Evolutionary conservation across 2,888 invertebrate species (phyloP), one percentile per base, ranked within the genome.

Genomic region (Melanostoma scalare): DNA sequence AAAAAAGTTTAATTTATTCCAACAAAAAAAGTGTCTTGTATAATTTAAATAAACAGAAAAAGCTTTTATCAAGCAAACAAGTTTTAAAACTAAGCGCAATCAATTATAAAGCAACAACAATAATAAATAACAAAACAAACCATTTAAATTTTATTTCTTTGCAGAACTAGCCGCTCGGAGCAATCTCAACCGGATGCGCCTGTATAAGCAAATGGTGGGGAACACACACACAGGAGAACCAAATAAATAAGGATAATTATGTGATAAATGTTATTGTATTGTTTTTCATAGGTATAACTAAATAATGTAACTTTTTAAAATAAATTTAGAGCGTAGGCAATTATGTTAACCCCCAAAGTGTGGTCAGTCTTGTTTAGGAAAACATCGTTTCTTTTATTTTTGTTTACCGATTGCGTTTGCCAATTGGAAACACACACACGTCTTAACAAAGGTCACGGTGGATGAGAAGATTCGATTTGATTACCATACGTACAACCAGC

Each of bases 191-290:
- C 84, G n/a, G 78, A 75, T 42, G 60, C 50, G 30, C 67, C 74
- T 65, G 55, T 71, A 48, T 84, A 74, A 74, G 69, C 52, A 48
- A 30, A 50, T 38, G 74, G 31, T 20, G 60, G 67, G 65, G 71
- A 36, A 63, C 46, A 63, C 61, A 63, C 48, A 71, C 69, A 55
- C 53, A 68, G 71, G 55, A 61, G 52, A 60, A 78, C 78, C 84
- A 84, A 84, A 84, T 78, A 73, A 44, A 63, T 74, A 52, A 79
- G 74, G 53, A 73, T 67, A 42, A 61, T 50, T 58, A 63, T 84
- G 78, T 78, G 82, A 84, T 78, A 84, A 48, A 55, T 78, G 72
- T 81, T 71, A 76, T 73, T 56, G 42, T 69, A 42, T 40, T 71
- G 52, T 65, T 36, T 53, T 44, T 33, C 38, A 8, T 46, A 33